These are phyloP conservation scores for Pseudocheirus occidentalis DNA, from an alignment of 2,797 vertebrate genomes.

Conservation along the genomic window DNA sequence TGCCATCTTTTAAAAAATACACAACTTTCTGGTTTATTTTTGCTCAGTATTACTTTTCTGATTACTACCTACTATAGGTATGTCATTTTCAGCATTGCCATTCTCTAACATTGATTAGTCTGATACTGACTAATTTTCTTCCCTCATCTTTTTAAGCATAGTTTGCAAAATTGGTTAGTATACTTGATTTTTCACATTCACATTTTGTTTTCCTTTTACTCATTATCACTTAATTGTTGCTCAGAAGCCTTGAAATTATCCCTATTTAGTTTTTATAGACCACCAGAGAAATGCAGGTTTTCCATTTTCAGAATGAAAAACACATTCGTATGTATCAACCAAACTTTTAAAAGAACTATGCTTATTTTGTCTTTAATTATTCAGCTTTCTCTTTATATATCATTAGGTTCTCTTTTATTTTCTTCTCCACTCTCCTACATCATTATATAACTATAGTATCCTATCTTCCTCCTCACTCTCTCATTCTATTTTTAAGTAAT, in stretches of 20 bases:
- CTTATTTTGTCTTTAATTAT: background rate
- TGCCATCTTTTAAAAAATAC: background rate
- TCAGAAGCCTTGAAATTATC: background rate
- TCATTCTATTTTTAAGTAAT: background rate
- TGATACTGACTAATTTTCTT: background rate
- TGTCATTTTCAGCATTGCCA: background rate
- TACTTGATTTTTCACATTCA: background rate
- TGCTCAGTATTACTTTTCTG: background rate
- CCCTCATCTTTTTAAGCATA: background rate
- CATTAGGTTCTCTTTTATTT: background rate
- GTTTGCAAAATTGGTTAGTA: background rate
- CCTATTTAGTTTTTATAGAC: background rate
- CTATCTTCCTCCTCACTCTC: background rate
- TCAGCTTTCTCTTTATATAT: background rate
- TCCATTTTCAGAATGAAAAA: background rate
- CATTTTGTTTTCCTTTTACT: background rate
- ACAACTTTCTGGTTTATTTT: background rate
- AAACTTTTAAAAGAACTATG: background rate
- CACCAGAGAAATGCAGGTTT: background rate
- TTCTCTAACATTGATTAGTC: background rate
- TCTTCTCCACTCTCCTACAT: background rate
- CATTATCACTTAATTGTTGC: background rate
- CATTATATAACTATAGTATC: background rate
- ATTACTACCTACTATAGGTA: background rate
- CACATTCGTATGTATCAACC: background rate